Evolutionary conservation across 2,113 vertebrate species (phyloP), one percentile per base, ranked within the genome.

Genomic region (Aptenodytes patagonicus): DNA sequence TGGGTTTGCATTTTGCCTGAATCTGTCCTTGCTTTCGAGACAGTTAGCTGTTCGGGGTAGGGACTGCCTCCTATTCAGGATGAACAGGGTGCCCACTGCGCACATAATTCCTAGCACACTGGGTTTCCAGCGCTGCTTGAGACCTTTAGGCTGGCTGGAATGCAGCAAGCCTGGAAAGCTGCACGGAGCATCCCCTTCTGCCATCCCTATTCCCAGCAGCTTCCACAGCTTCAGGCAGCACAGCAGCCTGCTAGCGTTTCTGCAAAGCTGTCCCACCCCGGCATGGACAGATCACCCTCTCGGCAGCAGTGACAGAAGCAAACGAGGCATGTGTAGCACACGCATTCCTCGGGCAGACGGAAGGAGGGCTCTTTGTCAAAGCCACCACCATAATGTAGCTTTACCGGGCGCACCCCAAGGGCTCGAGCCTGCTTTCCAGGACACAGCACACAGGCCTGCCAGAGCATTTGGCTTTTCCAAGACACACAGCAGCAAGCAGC

Each of bases 341-440:
- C 1, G 1, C 89, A 55, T 62, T 76, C 91, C 93, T 78, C 4
- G 2, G 49, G 51, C 40, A 57, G 62, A 51, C 0, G 5, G 70
- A 76, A 91, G n/a, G 75, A 87, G 28, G 64, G 58, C 66, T 90
- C 62, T 51, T 62, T 3, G 6, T 57, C 84, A 95, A 76, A 90
- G 95, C 71, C 84, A 86, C 78, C 55, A 57, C 31, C 71, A 40
- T 19, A 36, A 38, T 0, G 38, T 26, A 66, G 89, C 49, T 90
- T 38, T 36, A 61, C 82, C 5, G 1, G 77, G 82, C 0, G 4
- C 44, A 78, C 54, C 84, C 93, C 62, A 66, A 83, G 66, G 83
- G 82, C 71, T 91, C 4, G 9, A 83, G 94, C 38, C 68, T 68
- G 89, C 93, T 95, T 92, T 97, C 89, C 94, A 96, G 91, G 87